Percentiles rank a stretch among this genome's conserved stretches.
Conservation (phyloP, 2,113 vertebrate species). For the Thamnaconus septentrionalis region DNA sequence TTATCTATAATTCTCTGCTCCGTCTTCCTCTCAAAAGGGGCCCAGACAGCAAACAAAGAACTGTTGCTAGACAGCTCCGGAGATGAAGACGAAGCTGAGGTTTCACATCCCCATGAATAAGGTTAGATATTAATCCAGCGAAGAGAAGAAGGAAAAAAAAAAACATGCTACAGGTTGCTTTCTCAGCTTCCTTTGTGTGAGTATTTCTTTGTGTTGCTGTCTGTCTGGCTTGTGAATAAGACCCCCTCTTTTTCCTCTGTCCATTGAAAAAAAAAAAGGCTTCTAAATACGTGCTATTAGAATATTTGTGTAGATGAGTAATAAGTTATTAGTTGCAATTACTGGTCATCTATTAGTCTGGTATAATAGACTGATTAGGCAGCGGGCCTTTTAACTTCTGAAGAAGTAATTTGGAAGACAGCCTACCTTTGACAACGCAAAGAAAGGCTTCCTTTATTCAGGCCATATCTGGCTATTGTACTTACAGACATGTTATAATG, state of each 20-base stretch:
- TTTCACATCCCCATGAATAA: constrained; percentile 77
- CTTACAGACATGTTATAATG: constrained; percentile 80
- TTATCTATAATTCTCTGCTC: constrained; percentile 73
- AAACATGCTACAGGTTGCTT: constrained; percentile 83
- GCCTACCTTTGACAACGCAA: constrained; percentile 75
- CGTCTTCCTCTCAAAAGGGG: constrained; percentile 69
- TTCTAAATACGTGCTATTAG: constrained; percentile 84
- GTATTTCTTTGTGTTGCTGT: constrained; percentile 76
- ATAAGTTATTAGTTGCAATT: constrained; percentile 86
- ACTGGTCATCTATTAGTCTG: constrained; percentile 83
- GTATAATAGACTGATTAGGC: constrained; percentile 81
- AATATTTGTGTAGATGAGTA: constrained; percentile 84
- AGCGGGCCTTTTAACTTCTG: constrained; percentile 79
- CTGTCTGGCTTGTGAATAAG: constrained; percentile 75
- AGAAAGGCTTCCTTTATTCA: constrained; percentile 77
- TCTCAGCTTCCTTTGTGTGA: constrained; percentile 77
- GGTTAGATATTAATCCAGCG: constrained; percentile 81
- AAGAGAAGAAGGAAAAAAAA: constrained; percentile 67
- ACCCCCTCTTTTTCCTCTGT: constrained; percentile 60
- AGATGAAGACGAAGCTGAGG: constrained; percentile 72
- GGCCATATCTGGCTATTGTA: constrained; percentile 78
- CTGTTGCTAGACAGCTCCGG: constrained; percentile 63
- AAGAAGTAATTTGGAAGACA: constrained; percentile 81
- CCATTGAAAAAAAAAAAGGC: constrained; percentile 77
- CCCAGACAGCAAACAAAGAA: constrained; percentile 75